Evolutionary conservation across 2,113 vertebrate species (phyloP).

Genomic region (Labeo rohita): DNA sequence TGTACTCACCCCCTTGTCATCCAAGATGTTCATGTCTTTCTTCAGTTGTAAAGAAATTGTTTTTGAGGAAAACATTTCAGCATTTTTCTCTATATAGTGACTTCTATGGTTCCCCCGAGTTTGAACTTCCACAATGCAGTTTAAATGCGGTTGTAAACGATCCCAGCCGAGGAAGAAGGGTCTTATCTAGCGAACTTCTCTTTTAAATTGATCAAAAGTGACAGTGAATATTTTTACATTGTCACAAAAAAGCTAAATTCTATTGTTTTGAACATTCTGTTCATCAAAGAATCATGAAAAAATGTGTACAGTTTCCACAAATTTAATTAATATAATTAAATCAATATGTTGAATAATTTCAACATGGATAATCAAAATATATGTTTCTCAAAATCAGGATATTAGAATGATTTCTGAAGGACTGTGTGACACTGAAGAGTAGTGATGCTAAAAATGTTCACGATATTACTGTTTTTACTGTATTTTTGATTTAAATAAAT

Average conservation of each 20-base stretch:
- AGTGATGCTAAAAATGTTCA: background rate
- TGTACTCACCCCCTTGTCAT: too few species aligned
- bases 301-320: background rate
- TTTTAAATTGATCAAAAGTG: background rate
- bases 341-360: too few species aligned
- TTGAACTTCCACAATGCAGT: too few species aligned
- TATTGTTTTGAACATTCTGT: background rate
- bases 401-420: background rate
- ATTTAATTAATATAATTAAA: too few species aligned
- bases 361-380: background rate
- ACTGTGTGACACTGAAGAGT: background rate
- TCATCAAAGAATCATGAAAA: background rate
- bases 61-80: too few species aligned
- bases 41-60: too few species aligned
- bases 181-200: too few species aligned
- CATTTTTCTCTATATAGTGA: too few species aligned
- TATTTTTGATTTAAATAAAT: background rate
- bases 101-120: too few species aligned
- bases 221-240: background rate
- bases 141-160: too few species aligned
- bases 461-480: background rate
- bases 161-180: too few species aligned
- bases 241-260: background rate
- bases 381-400: background rate
- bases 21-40: too few species aligned